These are phyloP conservation scores for Prunella himalayana DNA, from an alignment of 2,113 vertebrate genomes.

Conservation along the genomic window DNA sequence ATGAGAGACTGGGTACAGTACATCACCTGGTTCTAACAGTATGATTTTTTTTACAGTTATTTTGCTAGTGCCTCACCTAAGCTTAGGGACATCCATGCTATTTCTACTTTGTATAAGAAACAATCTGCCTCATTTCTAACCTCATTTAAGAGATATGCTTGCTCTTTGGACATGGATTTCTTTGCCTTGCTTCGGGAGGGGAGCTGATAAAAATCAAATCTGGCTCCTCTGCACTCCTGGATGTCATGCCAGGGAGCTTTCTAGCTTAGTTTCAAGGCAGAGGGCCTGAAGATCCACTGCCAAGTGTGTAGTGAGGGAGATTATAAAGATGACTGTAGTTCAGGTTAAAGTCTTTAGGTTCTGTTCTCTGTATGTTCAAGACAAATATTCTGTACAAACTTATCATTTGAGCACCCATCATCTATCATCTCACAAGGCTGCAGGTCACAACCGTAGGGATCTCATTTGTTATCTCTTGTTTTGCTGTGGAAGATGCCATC, in stretches of 20 bases:
- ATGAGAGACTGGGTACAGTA: background rate
- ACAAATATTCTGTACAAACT: background rate
- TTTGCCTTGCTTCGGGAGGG: background rate
- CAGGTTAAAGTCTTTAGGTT: background rate
- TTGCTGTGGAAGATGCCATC: background rate
- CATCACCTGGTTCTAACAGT: background rate
- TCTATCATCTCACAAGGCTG: background rate
- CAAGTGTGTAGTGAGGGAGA: background rate
- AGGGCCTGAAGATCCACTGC: background rate
- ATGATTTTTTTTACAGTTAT: background rate
- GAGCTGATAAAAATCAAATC: background rate
- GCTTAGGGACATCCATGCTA: background rate
- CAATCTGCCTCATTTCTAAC: background rate
- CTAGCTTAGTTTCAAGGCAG: background rate
- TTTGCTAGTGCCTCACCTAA: background rate
- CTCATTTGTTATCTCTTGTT: background rate
- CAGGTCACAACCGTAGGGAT: background rate
- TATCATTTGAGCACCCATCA: background rate
- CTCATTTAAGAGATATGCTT: background rate
- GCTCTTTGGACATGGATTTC: background rate
- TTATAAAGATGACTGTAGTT: background rate
- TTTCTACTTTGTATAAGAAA: background rate
- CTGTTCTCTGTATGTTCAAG: background rate
- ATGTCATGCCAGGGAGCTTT: background rate
- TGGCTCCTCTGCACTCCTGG: background rate